Conservation (phyloP, 2,797 vertebrate genomes). For the Streptopelia turtur region DNA sequence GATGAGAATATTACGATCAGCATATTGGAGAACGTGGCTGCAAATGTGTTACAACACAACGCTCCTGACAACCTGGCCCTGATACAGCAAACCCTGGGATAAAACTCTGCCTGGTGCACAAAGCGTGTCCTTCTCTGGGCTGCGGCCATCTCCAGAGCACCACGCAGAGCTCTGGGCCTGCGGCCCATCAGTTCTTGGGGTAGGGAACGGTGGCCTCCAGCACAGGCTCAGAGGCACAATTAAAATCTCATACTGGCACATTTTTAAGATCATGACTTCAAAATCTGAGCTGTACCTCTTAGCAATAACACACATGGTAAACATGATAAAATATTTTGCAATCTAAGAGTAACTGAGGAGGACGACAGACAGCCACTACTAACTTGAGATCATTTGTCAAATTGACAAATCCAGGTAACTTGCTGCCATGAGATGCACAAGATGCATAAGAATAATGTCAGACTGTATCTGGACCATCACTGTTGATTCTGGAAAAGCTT, state of each 20-base stretch:
- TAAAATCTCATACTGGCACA: background rate
- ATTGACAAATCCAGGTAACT: background rate
- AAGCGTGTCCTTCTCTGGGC: fast-evolving
- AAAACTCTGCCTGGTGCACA: background rate
- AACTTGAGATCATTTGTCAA: background rate
- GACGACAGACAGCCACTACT: background rate
- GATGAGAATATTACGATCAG: background rate
- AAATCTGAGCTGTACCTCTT: background rate
- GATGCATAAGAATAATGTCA: background rate
- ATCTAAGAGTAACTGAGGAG: background rate
- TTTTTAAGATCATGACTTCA: background rate
- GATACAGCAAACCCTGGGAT: background rate
- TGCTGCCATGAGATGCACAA: background rate
- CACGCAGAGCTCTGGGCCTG: background rate
- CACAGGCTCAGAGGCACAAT: fast-evolving
- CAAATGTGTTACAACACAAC: background rate
- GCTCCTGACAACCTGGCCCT: background rate
- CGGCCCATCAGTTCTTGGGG: fast-evolving
- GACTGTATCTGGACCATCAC: background rate
- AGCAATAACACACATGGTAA: background rate
- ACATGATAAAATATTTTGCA: background rate
- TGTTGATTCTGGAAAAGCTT: background rate
- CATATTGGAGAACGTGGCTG: background rate
- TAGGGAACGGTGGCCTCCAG: background rate
- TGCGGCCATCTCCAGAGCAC: background rate